Base-by-base conservation (phyloP, 2,888 invertebrate genomes). In the Drosophila histrio region DNA sequence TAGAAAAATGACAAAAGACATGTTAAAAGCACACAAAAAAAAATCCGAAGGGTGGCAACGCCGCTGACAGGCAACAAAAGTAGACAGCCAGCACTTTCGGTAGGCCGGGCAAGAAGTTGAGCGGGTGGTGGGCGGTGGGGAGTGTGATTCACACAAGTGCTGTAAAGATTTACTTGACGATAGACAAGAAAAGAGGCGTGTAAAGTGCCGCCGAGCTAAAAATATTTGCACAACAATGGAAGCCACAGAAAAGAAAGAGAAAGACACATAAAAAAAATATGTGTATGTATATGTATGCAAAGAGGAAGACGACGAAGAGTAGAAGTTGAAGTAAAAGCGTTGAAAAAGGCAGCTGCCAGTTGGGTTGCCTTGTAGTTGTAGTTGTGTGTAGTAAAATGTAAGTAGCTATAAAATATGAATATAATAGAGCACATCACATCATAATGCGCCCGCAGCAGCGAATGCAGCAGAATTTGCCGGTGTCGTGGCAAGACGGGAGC, bases 321-420 rank as follows among this genome's bases (percentile, higher is more conserved):
- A 21, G 39, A 21, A 39, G 39, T 22, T 21, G 15, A 41, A 53
- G 53, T 41, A 41, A 41, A 21, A 41, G 52, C 30, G 39, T 39
- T 49, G 38, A 68, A 61, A 63, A 54, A 34, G 67, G 53, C 61
- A 59, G 58, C 60, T 67, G 53, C 38, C 43, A 41, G 72, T 41
- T 43, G 59, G 44, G 41, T 58, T 47, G 47, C 47, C 15, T 7
- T 50, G 26, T 50, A 34, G 22, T 61, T 59, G 44, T 44, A 17
- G 38, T 39, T 19, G 39, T 46, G 60, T 54, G 74, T 60, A 58
- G 72, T 78, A 78, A 80, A 79, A 81, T 68, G 81, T 79, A 80
- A 80, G 80, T 82, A 80, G 82, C 80, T 81, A 80, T 80, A 80
- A 80, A 80, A 81, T 80, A 79, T 80, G 82, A 80, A 80, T 80